phyloP scores from a whole-genome alignment of 2,888 invertebrate genomes.

The Campoplex nolae region DNA sequence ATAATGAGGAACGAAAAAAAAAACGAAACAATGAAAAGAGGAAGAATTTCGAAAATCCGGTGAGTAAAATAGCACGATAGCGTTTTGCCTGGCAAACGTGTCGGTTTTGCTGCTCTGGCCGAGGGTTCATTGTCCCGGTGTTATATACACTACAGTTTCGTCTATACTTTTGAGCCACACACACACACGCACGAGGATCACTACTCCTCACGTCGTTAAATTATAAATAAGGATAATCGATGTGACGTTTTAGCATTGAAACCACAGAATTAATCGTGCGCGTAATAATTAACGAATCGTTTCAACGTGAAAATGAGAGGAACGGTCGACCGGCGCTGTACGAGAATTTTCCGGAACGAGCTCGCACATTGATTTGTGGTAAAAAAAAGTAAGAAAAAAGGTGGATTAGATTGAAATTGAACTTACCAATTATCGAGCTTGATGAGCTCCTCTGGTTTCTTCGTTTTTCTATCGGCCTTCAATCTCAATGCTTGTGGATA shows the following conservation, averaged over 20 bases:
- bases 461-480: slow-evolving; percentile 95
- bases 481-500: slow-evolving; percentile 96
- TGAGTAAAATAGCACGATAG: slow-evolving; percentile 18
- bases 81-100: slow-evolving; percentile 78
- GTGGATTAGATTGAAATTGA: neutral
- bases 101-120: slow-evolving; percentile 73
- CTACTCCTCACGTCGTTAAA: neutral
- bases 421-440: slow-evolving; percentile 98
- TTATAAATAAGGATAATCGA: neutral
- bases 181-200: neutral
- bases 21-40: neutral
- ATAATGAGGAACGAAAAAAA: neutral
- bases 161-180: slow-evolving; percentile 36
- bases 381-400: neutral
- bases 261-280: neutral
- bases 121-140: slow-evolving; percentile 84
- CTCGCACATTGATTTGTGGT: slow-evolving; percentile 34
- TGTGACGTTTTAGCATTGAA: neutral
- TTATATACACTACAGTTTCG: slow-evolving; percentile 45
- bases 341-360: slow-evolving; percentile 31
- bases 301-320: neutral
- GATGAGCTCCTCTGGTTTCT: slow-evolving; percentile 97
- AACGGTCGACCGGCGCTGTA: slow-evolving; percentile 32
- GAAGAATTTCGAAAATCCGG: neutral
- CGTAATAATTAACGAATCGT: neutral